Conservation (phyloP, 1,140 invertebrate species). For the Saccostrea glomerata region DNA sequence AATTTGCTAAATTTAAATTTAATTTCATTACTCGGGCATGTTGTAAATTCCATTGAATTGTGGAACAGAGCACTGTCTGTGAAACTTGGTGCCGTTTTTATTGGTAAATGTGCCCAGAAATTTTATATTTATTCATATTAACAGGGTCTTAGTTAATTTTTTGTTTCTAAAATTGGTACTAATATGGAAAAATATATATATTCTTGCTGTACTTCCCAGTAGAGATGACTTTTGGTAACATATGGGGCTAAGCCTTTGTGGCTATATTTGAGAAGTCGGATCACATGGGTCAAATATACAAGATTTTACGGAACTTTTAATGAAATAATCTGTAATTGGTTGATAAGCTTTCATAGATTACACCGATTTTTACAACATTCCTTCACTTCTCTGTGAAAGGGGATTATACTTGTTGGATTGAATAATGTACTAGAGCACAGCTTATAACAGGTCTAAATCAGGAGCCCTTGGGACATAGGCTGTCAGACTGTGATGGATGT, state of each 20-base stretch:
- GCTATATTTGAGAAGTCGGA: no score
- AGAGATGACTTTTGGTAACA: no score
- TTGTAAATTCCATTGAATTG: neutral
- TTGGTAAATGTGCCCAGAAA: no score
- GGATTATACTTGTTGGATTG: conserved; percentile 8
- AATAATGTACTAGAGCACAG: conserved; percentile 24
- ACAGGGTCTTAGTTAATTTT: no score
- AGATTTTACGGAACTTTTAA: neutral
- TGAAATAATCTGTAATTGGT: conserved; percentile 2
- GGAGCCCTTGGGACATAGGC: neutral
- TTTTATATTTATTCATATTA: no score
- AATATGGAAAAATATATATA: no score
- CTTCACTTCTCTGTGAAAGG: neutral
- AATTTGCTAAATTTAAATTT: conserved; percentile 36
- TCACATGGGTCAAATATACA: neutral
- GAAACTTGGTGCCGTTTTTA: neutral
- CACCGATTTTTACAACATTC: neutral
- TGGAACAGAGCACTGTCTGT: neutral
- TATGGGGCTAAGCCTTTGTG: no score
- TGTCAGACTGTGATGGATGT: conserved; percentile 18
- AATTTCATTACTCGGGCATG: conserved; percentile 21
- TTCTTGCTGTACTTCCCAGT: no score
- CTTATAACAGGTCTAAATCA: conserved; percentile 29
- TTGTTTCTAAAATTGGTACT: no score
- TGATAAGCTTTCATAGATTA: neutral